Base-by-base conservation (phyloP, 1,140 invertebrate genomes). In the Zaprionus lachaisei region DNA sequence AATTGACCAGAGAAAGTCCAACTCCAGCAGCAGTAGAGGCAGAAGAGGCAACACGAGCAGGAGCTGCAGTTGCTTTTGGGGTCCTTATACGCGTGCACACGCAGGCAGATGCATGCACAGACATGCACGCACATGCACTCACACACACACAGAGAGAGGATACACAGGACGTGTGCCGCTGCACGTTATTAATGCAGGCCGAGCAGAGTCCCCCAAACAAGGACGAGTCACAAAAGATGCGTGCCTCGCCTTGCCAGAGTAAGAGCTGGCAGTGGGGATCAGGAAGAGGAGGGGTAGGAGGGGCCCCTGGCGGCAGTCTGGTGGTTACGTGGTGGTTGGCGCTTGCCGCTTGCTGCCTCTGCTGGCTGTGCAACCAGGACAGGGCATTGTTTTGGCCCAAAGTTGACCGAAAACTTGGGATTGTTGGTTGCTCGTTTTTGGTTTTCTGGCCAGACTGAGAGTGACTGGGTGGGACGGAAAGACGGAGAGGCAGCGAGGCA, bases 1-100 rank as follows among this genome's bases (percentile, higher is more conserved):
- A 91, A 91, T 91, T 91, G 89, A 91, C 89, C 89, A 91, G 82
- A 91, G 83, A 87, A 86, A 86, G 83, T 86, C 83, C 82, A 79
- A 58, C 81, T 77, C 65, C 81, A 64, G 54, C 31, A 34, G 31
- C 31, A 11, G 28, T 7, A 72, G 62, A 26, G 24, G 49, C 71
- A 71, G 72, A 17, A 47, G 44, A 7, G n/a, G 44, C 44, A 47
- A n/a, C 3, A 17, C 2, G 71, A 57, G 41, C 71, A 71, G 72
- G 63, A 56, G 41, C 71, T 64, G 72, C 80, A 72, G 73, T 77
- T 75, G 71, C 78, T 69, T 51, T 64, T 75, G 41, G 64, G 62
- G 24, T 78, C 63, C 62, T 51, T 17, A 51, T 49, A 68, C 71
- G 76, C 69, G 47, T 66, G 63, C 79, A 77, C 69, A 60, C 61